Evolutionary conservation across 2,888 invertebrate species (phyloP), one percentile per base, ranked within the genome.

Genomic region (Girardia tigrina): DNA sequence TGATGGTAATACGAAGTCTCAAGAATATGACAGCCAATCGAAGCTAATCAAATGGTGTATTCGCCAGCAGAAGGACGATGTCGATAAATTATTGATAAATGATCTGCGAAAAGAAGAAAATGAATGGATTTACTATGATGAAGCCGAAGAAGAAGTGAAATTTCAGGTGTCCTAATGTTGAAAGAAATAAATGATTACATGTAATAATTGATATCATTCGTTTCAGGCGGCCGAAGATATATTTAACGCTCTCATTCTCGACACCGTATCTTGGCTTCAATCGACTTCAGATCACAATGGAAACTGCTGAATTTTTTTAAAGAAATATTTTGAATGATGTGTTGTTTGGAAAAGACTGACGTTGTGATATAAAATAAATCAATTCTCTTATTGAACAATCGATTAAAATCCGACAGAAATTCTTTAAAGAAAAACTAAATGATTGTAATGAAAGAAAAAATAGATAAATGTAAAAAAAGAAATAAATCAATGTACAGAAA

Each of bases 321-420:
- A 56, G 56, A n/a, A n/a, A n/a, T 56, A 56, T 56, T 56, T 56
- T 56, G 56, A 56, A 56, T 56, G 56, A n/a, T 56, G 56, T 56
- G 56, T 56, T 56, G n/a, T 56, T n/a, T n/a, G n/a, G n/a, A 56
- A 56, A 56, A 12, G 36, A 56, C 56, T 56, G 56, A 56, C n/a
- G 56, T 56, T 56, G 56, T 56, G 56, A 56, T 56, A 56, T 56
- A 56, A 56, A 56, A 56, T 56, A 56, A 4, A 56, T 56, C 23
- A 16, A 20, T 23, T 56, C n/a, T 12, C n/a, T 56, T 4, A 56
- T 56, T 56, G 56, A n/a, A n/a, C n/a, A n/a, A n/a, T n/a, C n/a
- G n/a, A n/a, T n/a, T n/a, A n/a, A n/a, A n/a, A n/a, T n/a, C n/a
- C n/a, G n/a, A n/a, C n/a, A n/a, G n/a, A n/a, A n/a, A n/a, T n/a